phyloP scores from a whole-genome alignment of 2,888 invertebrate genomes.

The Tenthredo livida region DNA sequence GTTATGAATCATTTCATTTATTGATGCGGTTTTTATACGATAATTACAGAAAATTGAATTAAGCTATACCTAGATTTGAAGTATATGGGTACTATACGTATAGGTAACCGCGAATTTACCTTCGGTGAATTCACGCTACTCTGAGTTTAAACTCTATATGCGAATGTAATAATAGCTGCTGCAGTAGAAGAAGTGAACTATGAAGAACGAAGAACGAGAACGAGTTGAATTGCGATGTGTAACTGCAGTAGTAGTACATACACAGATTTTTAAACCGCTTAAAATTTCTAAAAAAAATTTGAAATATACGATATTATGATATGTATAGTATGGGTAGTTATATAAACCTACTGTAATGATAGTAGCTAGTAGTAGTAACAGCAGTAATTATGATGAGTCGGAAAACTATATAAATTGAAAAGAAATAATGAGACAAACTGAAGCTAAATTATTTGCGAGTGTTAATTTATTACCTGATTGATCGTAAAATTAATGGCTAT shows the following conservation, averaged over 20 bases:
- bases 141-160: slow-evolving; percentile 3
- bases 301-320: not conserved
- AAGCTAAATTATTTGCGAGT: too few species aligned
- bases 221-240: not conserved
- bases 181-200: not conserved
- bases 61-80: not conserved
- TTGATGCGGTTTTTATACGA: not conserved
- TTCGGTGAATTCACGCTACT: not conserved
- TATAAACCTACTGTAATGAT: not conserved
- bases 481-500: not conserved
- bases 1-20: not conserved
- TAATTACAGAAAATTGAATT: not conserved
- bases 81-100: not conserved
- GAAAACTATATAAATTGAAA: not conserved
- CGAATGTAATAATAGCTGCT: not conserved
- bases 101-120: not conserved
- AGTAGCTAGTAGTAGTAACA: too few species aligned
- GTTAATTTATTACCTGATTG: not conserved
- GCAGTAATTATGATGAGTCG: too few species aligned
- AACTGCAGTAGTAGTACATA: too few species aligned
- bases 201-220: not conserved
- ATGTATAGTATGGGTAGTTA: not conserved
- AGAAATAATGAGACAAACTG: not conserved
- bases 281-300: too few species aligned
- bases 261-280: too few species aligned